phyloP scores from a whole-genome alignment of 1,140 invertebrate species.

The Drosophila kohkoa region DNA sequence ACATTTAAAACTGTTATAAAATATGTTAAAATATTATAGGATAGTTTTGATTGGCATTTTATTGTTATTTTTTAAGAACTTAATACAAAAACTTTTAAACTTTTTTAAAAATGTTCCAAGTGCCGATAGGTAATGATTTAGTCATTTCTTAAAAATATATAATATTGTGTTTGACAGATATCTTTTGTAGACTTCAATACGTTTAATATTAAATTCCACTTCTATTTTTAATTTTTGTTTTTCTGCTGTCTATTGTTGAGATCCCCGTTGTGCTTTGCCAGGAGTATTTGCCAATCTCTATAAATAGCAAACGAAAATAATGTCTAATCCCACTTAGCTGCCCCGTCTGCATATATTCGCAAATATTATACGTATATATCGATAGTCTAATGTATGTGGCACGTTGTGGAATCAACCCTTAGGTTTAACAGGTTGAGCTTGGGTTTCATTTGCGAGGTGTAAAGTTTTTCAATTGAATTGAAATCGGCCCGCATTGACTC shows the following conservation, averaged over 20 bases:
- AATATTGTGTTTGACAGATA: no score
- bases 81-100: no score
- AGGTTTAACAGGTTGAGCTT: constrained; percentile 3
- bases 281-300: constrained; percentile 19
- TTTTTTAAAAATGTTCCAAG: no score
- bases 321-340: constrained; percentile 34
- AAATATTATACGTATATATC: neutral
- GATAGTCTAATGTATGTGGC: neutral
- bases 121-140: no score
- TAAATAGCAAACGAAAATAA: constrained; percentile 33
- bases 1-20: no score
- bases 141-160: no score
- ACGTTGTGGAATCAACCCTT: constrained; percentile 9
- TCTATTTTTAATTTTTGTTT: constrained; percentile 5
- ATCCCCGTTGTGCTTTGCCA: constrained; percentile 11
- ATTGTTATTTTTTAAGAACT: no score
- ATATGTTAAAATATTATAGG: no score
- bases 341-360: neutral
- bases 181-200: neutral
- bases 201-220: neutral
- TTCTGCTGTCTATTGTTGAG: neutral
- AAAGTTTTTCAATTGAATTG: constrained; percentile 67
- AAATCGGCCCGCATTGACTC: constrained; percentile 70
- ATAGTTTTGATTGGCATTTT: no score
- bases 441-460: constrained; percentile 20